Conservation (phyloP, 1,140 invertebrate genomes). For the Cheumatopsyche charites region DNA sequence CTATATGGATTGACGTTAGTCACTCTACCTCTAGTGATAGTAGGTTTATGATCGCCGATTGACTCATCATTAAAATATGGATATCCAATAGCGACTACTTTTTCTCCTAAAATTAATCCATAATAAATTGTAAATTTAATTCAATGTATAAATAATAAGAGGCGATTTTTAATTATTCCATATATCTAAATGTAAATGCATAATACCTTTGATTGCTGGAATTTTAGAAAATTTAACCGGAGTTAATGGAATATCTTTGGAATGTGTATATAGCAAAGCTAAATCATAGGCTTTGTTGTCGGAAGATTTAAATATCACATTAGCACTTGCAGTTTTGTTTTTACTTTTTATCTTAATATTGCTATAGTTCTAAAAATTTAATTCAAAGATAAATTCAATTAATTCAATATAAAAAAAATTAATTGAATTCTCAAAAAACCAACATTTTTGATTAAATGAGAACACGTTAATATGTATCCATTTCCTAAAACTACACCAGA, state of each 20-base stretch:
- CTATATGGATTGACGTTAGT: conserved; percentile 59
- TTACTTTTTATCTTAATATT: conserved; percentile 55
- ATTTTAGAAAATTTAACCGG: conserved; percentile 51
- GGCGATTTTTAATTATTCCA: background rate
- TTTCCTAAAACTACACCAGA: conserved; percentile 61
- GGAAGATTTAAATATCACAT: conserved; percentile 54
- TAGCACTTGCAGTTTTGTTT: conserved; percentile 53
- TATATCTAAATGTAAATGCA: background rate
- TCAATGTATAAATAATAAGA: background rate
- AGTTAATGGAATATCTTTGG: conserved; percentile 50
- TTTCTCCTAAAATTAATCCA: conserved; percentile 57
- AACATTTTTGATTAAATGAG: conserved; percentile 64
- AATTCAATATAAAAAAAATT: conserved; percentile 2
- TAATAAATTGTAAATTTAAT: background rate
- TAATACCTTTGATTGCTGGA: conserved; percentile 49
- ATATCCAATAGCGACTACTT: conserved; percentile 62
- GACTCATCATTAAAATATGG: conserved; percentile 61
- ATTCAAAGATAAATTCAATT: background rate
- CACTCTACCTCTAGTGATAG: conserved; percentile 61
- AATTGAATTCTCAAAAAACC: too few relatives aligned
- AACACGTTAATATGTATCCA: conserved; percentile 64
- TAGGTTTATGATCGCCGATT: conserved; percentile 55
- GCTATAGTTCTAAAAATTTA: conserved; percentile 40
- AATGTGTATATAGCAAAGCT: conserved; percentile 53
- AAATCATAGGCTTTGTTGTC: conserved; percentile 57